These are phyloP conservation scores for Andrena haemorrhoa DNA, from an alignment of 2,888 invertebrate species.

Conservation along the genomic window DNA sequence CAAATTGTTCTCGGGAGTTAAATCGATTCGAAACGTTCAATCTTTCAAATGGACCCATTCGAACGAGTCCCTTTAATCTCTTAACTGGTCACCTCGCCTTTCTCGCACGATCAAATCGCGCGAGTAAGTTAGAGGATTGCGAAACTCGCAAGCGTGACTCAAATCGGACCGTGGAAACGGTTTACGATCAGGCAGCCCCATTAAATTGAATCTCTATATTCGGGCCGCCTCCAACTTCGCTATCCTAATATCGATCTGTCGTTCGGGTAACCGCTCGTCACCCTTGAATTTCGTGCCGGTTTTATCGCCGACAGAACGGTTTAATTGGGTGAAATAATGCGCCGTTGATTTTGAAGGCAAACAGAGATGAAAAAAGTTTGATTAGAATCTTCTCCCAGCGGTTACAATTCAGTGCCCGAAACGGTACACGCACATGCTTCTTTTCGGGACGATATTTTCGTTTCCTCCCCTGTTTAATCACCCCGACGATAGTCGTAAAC, in stretches of 20 bases:
- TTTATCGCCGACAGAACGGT: constrained; percentile 23
- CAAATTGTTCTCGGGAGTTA: constrained; percentile 20
- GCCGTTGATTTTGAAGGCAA: background rate
- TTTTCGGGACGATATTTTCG: too few species aligned
- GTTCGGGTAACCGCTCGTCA: constrained; percentile 24
- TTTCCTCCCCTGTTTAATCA: too few species aligned
- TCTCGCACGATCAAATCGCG: constrained; percentile 51
- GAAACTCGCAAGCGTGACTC: constrained; percentile 67
- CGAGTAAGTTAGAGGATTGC: constrained; percentile 58
- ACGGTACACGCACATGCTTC: background rate
- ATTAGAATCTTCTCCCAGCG: background rate
- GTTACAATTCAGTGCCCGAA: background rate
- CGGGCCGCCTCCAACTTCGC: constrained; percentile 52
- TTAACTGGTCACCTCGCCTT: constrained; percentile 53
- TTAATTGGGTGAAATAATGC: constrained; percentile 24
- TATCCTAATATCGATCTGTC: constrained; percentile 53
- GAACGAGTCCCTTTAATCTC: constrained; percentile 60
- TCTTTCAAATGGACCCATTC: constrained; percentile 53
- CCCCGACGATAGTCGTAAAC: constrained; percentile 15
- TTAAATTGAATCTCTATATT: constrained; percentile 72
- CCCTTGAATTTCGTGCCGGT: constrained; percentile 13
- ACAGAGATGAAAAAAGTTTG: background rate
- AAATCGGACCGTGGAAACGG: constrained; percentile 68
- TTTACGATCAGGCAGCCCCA: constrained; percentile 67
- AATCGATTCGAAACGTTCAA: constrained; percentile 35